phyloP scores from a whole-genome alignment of 1,140 invertebrate genomes.

The Macrotrachela quadricornifera region DNA sequence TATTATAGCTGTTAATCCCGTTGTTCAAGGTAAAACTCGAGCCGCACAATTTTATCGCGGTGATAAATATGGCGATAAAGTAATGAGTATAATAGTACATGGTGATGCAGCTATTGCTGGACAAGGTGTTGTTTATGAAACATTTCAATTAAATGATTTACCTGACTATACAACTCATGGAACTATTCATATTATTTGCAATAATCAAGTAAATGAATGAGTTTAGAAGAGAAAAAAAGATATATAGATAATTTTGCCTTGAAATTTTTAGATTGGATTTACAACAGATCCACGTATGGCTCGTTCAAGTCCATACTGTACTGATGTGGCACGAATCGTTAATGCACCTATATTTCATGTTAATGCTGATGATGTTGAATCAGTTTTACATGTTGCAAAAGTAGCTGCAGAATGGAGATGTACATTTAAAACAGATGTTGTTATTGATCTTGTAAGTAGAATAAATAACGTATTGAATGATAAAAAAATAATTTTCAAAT shows the following conservation, averaged over 20 bases:
- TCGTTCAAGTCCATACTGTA: conserved; percentile 90
- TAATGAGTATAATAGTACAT: conserved; percentile 47
- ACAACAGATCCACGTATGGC: conserved; percentile 91
- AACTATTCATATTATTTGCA: conserved; percentile 91
- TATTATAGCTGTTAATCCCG: conserved; percentile 62
- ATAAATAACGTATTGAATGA: no score
- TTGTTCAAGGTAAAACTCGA: conserved; percentile 55
- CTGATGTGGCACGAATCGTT: conserved; percentile 90
- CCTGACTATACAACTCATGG: conserved; percentile 94
- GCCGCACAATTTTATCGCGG: conserved; percentile 95
- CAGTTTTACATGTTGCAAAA: conserved; percentile 91
- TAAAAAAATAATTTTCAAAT: no score
- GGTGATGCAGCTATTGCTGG: conserved; percentile 96
- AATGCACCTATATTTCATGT: conserved; percentile 99
- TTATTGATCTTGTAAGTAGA: conserved; percentile 65
- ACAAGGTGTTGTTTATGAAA: conserved; percentile 93
- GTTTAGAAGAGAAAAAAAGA: no score
- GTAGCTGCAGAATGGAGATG: conserved; percentile 92
- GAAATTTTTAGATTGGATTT: conserved; percentile 54
- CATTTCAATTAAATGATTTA: conserved; percentile 89
- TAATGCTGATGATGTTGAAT: conserved; percentile 92
- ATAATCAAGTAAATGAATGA: conserved; percentile 48
- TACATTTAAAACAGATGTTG: conserved; percentile 89
- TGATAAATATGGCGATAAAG: conserved; percentile 55
- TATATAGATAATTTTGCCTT: no score